Evolutionary conservation across 2,888 invertebrate species (phyloP).

Genomic region (Piscicola geometra): DNA sequence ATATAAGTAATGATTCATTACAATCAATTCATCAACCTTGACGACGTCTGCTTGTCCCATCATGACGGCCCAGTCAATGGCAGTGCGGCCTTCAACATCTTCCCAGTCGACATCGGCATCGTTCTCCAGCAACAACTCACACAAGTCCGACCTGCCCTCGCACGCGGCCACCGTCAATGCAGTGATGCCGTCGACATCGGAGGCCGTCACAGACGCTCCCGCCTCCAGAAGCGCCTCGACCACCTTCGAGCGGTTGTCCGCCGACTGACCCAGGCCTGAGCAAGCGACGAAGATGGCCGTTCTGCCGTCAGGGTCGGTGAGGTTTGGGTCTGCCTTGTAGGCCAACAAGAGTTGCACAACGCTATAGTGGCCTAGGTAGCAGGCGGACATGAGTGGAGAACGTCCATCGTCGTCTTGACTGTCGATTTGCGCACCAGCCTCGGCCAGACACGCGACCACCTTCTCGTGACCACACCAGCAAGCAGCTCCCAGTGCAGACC

Average conservation of each 20-base stretch:
- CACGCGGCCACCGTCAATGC: slow-evolving; percentile 55
- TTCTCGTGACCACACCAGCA: slow-evolving; percentile 64
- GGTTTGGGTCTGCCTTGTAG: slow-evolving; percentile 58
- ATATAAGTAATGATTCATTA: too few relatives aligned
- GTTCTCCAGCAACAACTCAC: slow-evolving; percentile 78
- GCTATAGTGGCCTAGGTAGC: slow-evolving; percentile 70
- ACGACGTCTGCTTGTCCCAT: slow-evolving; percentile 83
- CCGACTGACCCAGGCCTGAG: slow-evolving; percentile 41
- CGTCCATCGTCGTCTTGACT: slow-evolving; percentile 58
- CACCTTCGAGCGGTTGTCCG: slow-evolving; percentile 47
- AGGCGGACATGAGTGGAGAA: slow-evolving; percentile 61
- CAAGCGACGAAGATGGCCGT: slow-evolving; percentile 72
- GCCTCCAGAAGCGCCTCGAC: slow-evolving; percentile 52
- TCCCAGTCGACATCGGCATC: slow-evolving; percentile 87
- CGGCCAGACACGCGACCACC: slow-evolving; percentile 60
- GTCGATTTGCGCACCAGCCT: slow-evolving; percentile 60
- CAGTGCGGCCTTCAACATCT: slow-evolving; percentile 60
- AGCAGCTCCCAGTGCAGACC: slow-evolving; percentile 82
- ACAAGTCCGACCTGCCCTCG: slow-evolving; percentile 61
- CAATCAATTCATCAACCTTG: slow-evolving; percentile 59
- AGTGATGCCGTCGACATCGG: slow-evolving; percentile 55
- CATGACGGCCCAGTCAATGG: slow-evolving; percentile 63
- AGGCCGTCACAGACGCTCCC: slow-evolving; percentile 53
- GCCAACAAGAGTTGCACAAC: slow-evolving; percentile 57
- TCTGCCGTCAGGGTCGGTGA: slow-evolving; percentile 82